phyloP scores from a whole-genome alignment of 1,140 invertebrate species.

The Drosophila elegans region DNA sequence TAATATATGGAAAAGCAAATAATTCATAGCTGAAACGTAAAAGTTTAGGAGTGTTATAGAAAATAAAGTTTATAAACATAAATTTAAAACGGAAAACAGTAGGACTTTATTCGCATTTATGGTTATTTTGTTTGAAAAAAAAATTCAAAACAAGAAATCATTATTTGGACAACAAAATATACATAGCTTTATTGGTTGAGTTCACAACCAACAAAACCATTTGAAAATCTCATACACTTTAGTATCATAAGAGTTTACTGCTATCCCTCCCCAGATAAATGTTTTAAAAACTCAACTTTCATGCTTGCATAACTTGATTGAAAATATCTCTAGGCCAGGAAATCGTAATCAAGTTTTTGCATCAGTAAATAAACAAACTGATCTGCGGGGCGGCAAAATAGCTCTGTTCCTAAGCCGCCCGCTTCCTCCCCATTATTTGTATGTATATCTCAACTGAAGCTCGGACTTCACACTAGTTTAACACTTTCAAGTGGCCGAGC shows the following conservation, averaged over 20 bases:
- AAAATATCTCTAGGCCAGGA: neutral
- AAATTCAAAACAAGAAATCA: no score
- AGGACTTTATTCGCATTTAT: no score
- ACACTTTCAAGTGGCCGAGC: conserved; percentile 56
- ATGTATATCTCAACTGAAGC: conserved; percentile 27
- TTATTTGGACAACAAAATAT: no score
- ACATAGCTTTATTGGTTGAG: no score
- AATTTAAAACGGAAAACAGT: no score
- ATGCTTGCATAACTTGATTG: neutral
- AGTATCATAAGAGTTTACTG: no score
- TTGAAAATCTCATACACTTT: neutral
- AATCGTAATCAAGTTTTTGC: conserved; percentile 9
- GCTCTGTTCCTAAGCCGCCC: neutral
- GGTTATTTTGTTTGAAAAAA: no score
- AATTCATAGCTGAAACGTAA: neutral
- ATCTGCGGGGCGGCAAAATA: conserved; percentile 1
- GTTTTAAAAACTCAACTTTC: neutral
- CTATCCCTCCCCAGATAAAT: neutral
- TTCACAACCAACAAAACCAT: neutral
- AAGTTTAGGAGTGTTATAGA: neutral
- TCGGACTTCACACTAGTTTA: conserved; percentile 58
- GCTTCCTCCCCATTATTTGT: neutral
- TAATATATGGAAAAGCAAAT: neutral
- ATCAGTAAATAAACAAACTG: conserved; percentile 5
- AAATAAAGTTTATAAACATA: neutral